A percentile compares a stretch with the other conserved stretches of the same genome.
Conservation (phyloP, 2,888 invertebrate genomes). For the Napeogenes sylphis region DNA sequence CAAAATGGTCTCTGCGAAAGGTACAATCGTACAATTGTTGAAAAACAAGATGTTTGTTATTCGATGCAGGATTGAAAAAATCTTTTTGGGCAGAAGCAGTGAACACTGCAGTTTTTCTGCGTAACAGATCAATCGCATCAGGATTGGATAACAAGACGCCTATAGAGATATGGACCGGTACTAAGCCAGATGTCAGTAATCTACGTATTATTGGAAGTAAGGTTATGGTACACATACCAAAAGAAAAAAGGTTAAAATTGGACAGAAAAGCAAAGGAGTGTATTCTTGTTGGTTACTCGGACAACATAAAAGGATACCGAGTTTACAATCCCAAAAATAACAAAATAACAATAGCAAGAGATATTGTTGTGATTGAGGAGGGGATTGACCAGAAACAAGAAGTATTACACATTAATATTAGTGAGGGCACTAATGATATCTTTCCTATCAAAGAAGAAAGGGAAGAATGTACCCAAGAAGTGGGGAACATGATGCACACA, state of each 20-base stretch:
- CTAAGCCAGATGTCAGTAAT: slow-evolving; percentile 19
- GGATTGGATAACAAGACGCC: slow-evolving; percentile 19
- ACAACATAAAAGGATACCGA: slow-evolving; percentile 1
- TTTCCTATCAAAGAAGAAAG: no score
- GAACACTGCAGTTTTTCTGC: no score
- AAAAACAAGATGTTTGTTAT: slow-evolving; percentile 19
- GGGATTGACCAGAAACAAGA: background rate
- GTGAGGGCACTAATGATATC: no score
- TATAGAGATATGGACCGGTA: slow-evolving; percentile 16
- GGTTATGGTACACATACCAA: slow-evolving; percentile 17
- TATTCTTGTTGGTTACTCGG: background rate
- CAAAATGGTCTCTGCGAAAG: slow-evolving; percentile 33
- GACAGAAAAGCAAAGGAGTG: slow-evolving; percentile 9
- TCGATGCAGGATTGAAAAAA: no score
- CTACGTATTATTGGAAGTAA: slow-evolving; percentile 20
- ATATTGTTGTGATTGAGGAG: background rate
- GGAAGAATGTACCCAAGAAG: no score
- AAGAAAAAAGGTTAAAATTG: no score
- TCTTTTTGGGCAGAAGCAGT: no score
- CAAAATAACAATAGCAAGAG: slow-evolving; percentile 4
- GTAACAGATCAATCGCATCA: slow-evolving; percentile 11
- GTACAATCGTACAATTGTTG: slow-evolving; percentile 29
- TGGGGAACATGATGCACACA: no score
- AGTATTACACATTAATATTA: no score
- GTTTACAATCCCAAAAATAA: background rate